Base-by-base conservation (phyloP, 2,113 vertebrate species). In the Sprattus sprattus region DNA sequence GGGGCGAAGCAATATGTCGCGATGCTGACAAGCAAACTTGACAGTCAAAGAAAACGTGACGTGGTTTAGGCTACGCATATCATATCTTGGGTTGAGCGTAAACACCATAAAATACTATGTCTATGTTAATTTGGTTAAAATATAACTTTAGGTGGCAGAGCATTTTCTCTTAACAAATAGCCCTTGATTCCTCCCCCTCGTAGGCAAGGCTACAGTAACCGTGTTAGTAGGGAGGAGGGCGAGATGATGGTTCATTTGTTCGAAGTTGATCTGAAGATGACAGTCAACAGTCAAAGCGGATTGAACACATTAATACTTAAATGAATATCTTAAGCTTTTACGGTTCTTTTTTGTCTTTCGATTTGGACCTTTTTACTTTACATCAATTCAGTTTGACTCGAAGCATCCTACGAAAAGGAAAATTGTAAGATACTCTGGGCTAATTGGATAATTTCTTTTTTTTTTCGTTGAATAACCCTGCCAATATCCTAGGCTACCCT, bases 181-280 rank as follows among this genome's bases (percentile, higher is more conserved):
- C 64, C 22, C 22, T 67, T 64, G 67, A 75, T 32, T 75, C 71
- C 71, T 78, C 71, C 71, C 71, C 71, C 15, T 78, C 71, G 71
- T 78, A 78, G 28, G 71, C 71, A 78, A 39, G 71, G 71, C 71
- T 75, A 75, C 67, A 75, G 25, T 78, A 39, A 39, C 71, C 28
- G 13, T 5, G 71, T 32, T 15, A 67, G 22, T 11, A 39, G 2
- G 71, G 71, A 78, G 71, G 71, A 78, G 71, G 71, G 13, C 28
- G 28, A 39, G 25, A 39, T 39, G 71, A 78, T 78, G 28, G 71
- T 78, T 78, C 71, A 78, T 78, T 78, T 78, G 71, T 11, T 78
- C 71, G 71, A 78, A 78, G 71, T 78, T 78, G 71, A 78, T 78
- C 71, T 16, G 71, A 78, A 16, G 71, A 78, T 78, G 71, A 78